Evolutionary conservation across 2,797 vertebrate genomes (phyloP).

Genomic region (Bradypodion ventrale): DNA sequence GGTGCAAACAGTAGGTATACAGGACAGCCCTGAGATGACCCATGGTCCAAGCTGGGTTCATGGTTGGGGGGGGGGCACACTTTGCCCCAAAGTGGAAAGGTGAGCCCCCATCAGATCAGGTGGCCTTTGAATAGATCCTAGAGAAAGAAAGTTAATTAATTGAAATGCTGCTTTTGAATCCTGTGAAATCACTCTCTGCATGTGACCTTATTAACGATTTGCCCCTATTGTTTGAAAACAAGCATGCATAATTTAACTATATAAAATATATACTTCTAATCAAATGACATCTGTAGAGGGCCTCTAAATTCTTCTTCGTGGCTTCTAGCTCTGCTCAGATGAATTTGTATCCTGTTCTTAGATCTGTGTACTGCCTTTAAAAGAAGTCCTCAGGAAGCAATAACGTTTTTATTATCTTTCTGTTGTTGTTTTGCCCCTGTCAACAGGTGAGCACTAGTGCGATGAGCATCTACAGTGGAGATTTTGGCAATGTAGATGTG

Average conservation of each 20-base stretch:
- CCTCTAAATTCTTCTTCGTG: slow-evolving; percentile 28
- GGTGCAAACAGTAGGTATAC: no score
- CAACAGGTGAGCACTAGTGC: slow-evolving; percentile 86
- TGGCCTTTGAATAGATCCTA: background rate
- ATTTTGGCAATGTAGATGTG: slow-evolving; percentile 84
- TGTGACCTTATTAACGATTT: slow-evolving; percentile 2
- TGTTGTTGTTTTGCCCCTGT: slow-evolving; percentile 13
- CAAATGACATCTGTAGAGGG: background rate
- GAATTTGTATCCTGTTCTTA: background rate
- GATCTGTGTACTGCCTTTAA: background rate
- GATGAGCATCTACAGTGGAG: slow-evolving; percentile 85
- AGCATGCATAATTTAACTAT: background rate
- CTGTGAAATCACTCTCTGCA: slow-evolving; percentile 1
- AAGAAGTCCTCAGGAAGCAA: background rate
- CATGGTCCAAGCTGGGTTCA: no score
- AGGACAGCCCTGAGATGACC: no score
- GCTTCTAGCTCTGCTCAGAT: background rate
- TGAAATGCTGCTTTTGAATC: background rate
- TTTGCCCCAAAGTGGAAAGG: no score
- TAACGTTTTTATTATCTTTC: background rate
- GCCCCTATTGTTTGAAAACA: background rate
- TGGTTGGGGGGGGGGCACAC: no score
- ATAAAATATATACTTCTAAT: background rate
- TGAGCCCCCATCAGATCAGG: no score
- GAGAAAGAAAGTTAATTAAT: background rate